phyloP scores from a whole-genome alignment of 2,888 invertebrate genomes.

The Schrankia costaestrigalis region DNA sequence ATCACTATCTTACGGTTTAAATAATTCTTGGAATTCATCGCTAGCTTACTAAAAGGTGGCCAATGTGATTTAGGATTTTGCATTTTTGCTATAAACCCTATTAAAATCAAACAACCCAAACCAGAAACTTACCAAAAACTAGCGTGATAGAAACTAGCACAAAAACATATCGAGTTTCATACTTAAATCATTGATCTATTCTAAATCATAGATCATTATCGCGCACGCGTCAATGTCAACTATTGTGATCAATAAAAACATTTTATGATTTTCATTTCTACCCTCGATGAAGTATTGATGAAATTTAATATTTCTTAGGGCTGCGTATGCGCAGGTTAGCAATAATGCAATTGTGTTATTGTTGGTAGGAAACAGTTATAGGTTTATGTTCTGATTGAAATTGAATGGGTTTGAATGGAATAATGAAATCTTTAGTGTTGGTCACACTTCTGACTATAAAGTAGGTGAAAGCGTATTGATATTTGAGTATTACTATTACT shows the following conservation, averaged over 20 bases:
- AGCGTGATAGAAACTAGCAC: too few relatives aligned
- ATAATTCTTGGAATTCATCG: too few relatives aligned
- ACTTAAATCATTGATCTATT: slow-evolving; percentile 52
- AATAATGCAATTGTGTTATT: slow-evolving; percentile 48
- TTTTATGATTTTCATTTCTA: slow-evolving; percentile 53
- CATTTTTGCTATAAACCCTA: too few relatives aligned
- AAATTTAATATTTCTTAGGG: slow-evolving; percentile 73
- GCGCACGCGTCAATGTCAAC: slow-evolving; percentile 60
- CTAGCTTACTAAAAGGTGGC: too few relatives aligned
- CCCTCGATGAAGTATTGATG: slow-evolving; percentile 45
- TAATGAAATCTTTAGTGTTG: slow-evolving; percentile 3
- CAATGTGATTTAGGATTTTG: too few relatives aligned
- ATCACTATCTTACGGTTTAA: too few relatives aligned
- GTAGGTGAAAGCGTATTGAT: background rate
- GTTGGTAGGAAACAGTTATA: slow-evolving; percentile 33
- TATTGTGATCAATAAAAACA: slow-evolving; percentile 52
- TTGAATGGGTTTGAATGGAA: slow-evolving; percentile 22
- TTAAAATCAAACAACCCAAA: too few relatives aligned
- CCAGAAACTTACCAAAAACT: slow-evolving; percentile 22
- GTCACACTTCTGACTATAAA: slow-evolving; percentile 9
- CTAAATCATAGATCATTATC: slow-evolving; percentile 60
- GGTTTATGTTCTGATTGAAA: slow-evolving; percentile 30
- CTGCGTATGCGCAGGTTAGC: slow-evolving; percentile 31
- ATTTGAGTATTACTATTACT: too few relatives aligned
- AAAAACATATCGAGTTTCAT: slow-evolving; percentile 51